Evolutionary conservation across 2,888 invertebrate species (phyloP).

Genomic region (Caenorhabditis sulstoni): DNA sequence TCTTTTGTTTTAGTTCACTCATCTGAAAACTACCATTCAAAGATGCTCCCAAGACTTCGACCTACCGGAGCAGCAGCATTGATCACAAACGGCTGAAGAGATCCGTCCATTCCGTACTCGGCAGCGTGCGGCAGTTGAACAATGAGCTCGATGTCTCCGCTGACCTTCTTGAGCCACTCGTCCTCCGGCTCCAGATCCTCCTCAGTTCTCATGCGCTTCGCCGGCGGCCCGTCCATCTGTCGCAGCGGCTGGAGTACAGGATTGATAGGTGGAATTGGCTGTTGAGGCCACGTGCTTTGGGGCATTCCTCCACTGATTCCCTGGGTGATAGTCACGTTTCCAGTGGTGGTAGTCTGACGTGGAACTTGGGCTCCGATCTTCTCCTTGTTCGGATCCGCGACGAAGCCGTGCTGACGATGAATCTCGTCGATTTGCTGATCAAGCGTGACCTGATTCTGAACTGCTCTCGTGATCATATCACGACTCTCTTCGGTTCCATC

Average conservation of each 20-base stretch:
- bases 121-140: slow-evolving; percentile 93
- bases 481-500: slow-evolving; percentile 98
- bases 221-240: slow-evolving; percentile 54
- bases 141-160: slow-evolving; percentile 85
- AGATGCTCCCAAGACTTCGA: not conserved
- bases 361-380: slow-evolving; percentile 88
- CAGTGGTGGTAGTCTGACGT: slow-evolving; percentile 84
- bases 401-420: slow-evolving; percentile 75
- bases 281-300: slow-evolving; percentile 20
- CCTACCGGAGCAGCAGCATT: slow-evolving; percentile 86
- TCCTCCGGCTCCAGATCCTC: slow-evolving; percentile 88
- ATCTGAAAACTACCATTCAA: slow-evolving; percentile 82
- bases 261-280: not conserved
- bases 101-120: slow-evolving; percentile 96
- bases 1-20: slow-evolving; percentile 90
- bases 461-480: slow-evolving; percentile 83
- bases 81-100: slow-evolving; percentile 88
- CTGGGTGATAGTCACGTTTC: slow-evolving; percentile 57
- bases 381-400: slow-evolving; percentile 94
- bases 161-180: slow-evolving; percentile 84
- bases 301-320: slow-evolving; percentile 41
- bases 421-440: slow-evolving; percentile 75
- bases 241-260: slow-evolving; percentile 1
- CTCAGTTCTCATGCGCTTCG: slow-evolving; percentile 61
- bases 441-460: slow-evolving; percentile 65